phyloP scores from a whole-genome alignment of 2,113 vertebrate genomes.

The Andinoacara biseriatus region DNA sequence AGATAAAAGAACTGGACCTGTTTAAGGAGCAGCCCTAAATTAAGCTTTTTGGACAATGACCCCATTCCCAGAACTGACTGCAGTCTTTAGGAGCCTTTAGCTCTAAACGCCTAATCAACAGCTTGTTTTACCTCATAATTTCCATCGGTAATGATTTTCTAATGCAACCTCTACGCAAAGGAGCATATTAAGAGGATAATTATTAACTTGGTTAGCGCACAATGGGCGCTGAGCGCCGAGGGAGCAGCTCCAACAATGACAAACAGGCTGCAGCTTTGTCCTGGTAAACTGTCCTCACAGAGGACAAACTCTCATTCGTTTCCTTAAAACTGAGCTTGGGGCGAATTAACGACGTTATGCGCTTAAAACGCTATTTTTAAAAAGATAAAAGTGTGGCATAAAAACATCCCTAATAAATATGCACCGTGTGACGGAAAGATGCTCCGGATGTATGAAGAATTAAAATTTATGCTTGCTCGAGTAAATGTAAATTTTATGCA shows the following conservation, averaged over 20 bases:
- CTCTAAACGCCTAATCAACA: constrained; percentile 82
- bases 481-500: background rate
- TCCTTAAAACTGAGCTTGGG: background rate
- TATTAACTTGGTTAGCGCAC: constrained; percentile 74
- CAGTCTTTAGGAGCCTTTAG: constrained; percentile 74
- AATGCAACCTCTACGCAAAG: constrained; percentile 74
- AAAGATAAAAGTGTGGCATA: background rate
- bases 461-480: background rate
- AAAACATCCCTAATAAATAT: background rate
- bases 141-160: constrained; percentile 84
- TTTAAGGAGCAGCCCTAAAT: background rate
- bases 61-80: background rate
- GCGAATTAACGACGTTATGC: background rate
- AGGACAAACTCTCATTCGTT: background rate
- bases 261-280: background rate
- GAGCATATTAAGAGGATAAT: constrained; percentile 68
- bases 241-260: constrained; percentile 15
- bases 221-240: constrained; percentile 43
- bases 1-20: background rate
- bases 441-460: too few relatives aligned
- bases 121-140: constrained; percentile 81
- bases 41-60: background rate
- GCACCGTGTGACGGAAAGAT: background rate
- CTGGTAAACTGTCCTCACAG: background rate
- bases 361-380: background rate